phyloP scores from a whole-genome alignment of 1,140 invertebrate species.

The Cheumatopsyche charites region DNA sequence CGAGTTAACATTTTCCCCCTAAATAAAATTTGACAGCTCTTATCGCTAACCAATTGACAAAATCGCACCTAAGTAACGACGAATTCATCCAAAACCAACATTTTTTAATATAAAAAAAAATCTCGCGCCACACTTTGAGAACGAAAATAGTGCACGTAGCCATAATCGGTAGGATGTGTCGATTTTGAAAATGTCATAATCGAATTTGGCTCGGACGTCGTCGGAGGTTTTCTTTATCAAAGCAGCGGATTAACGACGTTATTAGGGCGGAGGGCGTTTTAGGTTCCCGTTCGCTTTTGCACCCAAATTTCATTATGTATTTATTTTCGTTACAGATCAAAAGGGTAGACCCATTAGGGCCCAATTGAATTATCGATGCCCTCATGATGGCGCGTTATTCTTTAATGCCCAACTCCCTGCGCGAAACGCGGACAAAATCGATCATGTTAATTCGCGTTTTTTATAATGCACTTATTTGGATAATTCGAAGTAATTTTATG shows the following conservation, averaged over 20 bases:
- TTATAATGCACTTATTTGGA: not conserved
- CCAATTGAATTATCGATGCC: conserved; percentile 45
- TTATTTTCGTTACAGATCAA: conserved; percentile 48
- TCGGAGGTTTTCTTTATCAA: conserved; percentile 28
- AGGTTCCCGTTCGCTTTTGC: conserved; percentile 30
- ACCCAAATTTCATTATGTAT: conserved; percentile 47
- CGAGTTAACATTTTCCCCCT: no score
- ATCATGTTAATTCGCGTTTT: not conserved
- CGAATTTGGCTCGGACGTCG: not conserved
- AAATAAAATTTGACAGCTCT: no score
- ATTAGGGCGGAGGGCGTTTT: conserved; percentile 9
- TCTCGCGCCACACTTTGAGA: no score
- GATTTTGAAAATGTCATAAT: no score
- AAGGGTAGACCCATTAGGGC: conserved; percentile 46
- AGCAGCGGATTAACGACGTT: conserved; percentile 32
- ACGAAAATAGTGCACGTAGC: no score
- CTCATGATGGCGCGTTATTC: conserved; percentile 41
- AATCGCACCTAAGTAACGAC: no score
- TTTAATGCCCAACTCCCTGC: conserved; percentile 30
- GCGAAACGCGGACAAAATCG: not conserved
- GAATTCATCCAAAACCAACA: no score
- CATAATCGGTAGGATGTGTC: no score
- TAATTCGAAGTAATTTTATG: not conserved
- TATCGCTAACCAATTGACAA: no score
- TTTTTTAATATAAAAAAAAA: no score